Base-by-base conservation (phyloP, 1,140 invertebrate genomes). In the Venustaconcha ellipsiformis region DNA sequence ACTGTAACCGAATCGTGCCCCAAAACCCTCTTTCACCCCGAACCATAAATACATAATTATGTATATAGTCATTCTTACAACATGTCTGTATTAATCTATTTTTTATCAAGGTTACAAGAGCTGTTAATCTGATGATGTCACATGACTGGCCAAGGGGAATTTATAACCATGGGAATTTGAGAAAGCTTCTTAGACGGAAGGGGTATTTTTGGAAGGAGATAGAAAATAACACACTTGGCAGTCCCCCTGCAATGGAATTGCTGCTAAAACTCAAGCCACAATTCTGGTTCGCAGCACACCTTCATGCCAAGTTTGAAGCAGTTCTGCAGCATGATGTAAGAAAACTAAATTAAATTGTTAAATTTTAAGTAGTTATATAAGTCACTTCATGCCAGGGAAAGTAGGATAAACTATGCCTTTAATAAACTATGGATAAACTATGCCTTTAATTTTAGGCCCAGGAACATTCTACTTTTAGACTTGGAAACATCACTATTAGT, bases 101-200 rank as follows among this genome's bases (percentile, higher is more conserved):
- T 70, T 14, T 70, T 14, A 82, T 81, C 90, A 63, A 90, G 86
- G 60, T 91, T 55, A 76, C 76, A 37, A 73, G 93, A 20, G 92
- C 93, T 60, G 89, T 99, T 55, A 95, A 99, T 91, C 94, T 99
- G 59, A 95, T 97, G 88, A 85, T 99, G 72, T 97, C 96, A 18
- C 98, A 99, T 90, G 98, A 99, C 88, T 99, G 98, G 98, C 98
- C 98, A 13, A 90, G 92, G 72, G 95, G 95, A 2, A 94, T 99
- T 76, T 95, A 95, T 76, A 92, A 96, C 75, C 94, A 94, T 91
- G 98, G 98, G 15, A 92, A 99, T 91, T 91, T 92, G 67, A 71
- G 83, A 14, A 85, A 92, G 76, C 91, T 99, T 14, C 87, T 99
- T 6, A 93, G 92, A 79, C 91, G 90, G n/a, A 99, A 99, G 91